These are phyloP conservation scores for Lithophane ornitopus DNA, from an alignment of 2,888 invertebrate species.

Conservation along the genomic window DNA sequence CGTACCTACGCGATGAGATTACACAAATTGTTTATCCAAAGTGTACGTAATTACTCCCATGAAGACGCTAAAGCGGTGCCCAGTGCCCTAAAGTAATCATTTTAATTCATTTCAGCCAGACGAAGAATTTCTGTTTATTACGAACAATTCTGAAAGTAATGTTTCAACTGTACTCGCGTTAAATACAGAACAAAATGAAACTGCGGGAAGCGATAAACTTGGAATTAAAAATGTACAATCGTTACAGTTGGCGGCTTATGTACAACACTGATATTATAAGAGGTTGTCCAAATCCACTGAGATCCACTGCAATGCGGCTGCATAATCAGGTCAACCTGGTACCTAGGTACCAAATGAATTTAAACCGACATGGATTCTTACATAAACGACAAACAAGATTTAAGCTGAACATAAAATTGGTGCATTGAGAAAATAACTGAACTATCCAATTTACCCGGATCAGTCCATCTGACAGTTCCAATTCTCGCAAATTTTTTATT, in stretches of 20 bases:
- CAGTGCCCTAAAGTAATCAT: slow-evolving; percentile 40
- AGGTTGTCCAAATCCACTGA: slow-evolving; percentile 64
- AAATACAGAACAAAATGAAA: slow-evolving; percentile 55
- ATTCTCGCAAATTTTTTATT: slow-evolving; percentile 46
- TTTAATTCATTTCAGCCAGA: slow-evolving; percentile 46
- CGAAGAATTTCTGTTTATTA: slow-evolving; percentile 45
- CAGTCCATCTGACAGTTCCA: slow-evolving; percentile 47
- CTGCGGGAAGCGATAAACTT: slow-evolving; percentile 59
- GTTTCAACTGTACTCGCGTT: slow-evolving; percentile 46
- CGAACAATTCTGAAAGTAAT: slow-evolving; percentile 49
- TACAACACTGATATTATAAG: slow-evolving; percentile 56
- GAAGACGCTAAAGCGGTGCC: slow-evolving; percentile 32
- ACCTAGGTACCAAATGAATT: slow-evolving; percentile 62
- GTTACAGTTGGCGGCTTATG: slow-evolving; percentile 46
- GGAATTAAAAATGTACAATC: slow-evolving; percentile 57
- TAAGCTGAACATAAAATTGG: slow-evolving; percentile 57
- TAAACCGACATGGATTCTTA: slow-evolving; percentile 56
- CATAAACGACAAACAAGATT: slow-evolving; percentile 62
- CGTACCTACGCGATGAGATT: slow-evolving; percentile 50
- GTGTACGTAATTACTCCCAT: slow-evolving; percentile 36
- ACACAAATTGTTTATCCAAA: slow-evolving; percentile 54
- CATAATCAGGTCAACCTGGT: slow-evolving; percentile 72
- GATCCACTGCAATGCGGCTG: slow-evolving; percentile 74
- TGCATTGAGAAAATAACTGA: slow-evolving; percentile 59
- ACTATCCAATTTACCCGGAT: slow-evolving; percentile 47